Percentiles rank a stretch among this genome's conserved stretches.
Evolutionary conservation across 2,888 invertebrate genomes (phyloP).

Genomic region (Drosophila basisetae): DNA sequence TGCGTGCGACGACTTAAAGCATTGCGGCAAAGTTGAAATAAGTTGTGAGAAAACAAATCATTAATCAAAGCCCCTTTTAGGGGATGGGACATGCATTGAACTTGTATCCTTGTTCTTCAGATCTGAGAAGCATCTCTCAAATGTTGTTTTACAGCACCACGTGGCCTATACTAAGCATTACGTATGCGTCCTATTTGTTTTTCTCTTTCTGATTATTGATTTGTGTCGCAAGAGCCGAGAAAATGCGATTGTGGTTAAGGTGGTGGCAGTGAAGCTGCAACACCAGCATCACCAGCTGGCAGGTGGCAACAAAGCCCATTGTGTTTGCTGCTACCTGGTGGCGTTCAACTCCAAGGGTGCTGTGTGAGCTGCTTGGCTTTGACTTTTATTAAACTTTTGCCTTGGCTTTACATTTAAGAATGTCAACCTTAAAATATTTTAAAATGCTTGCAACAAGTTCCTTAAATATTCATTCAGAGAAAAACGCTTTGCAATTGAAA

Average conservation of each 20-base stretch:
- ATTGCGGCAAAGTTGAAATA: conserved; percentile 57
- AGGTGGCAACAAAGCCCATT: conserved; percentile 38
- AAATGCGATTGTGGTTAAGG: conserved; percentile 29
- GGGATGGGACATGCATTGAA: background rate
- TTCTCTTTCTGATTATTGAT: conserved; percentile 41
- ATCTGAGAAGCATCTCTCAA: background rate
- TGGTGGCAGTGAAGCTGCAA: conserved; percentile 5
- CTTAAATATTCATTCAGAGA: background rate
- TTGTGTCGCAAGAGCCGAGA: conserved; percentile 17
- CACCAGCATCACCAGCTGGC: conserved; percentile 44
- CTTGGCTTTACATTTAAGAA: background rate
- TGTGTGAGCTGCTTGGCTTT: conserved; percentile 32
- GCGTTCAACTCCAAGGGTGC: conserved; percentile 7
- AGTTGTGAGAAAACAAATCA: conserved; percentile 41
- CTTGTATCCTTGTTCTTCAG: background rate
- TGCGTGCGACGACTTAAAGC: conserved; percentile 38
- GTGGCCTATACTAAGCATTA: conserved; percentile 50
- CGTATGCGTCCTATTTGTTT: conserved; percentile 30
- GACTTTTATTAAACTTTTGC: conserved; percentile 72
- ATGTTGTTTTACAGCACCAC: conserved; percentile 1
- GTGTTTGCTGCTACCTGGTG: conserved; percentile 12
- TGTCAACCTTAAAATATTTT: background rate
- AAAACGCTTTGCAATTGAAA: background rate
- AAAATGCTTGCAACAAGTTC: background rate
- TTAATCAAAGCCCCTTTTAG: conserved; percentile 59